phyloP scores from a whole-genome alignment of 2,797 vertebrate genomes.

The Clarias laeviceps region DNA sequence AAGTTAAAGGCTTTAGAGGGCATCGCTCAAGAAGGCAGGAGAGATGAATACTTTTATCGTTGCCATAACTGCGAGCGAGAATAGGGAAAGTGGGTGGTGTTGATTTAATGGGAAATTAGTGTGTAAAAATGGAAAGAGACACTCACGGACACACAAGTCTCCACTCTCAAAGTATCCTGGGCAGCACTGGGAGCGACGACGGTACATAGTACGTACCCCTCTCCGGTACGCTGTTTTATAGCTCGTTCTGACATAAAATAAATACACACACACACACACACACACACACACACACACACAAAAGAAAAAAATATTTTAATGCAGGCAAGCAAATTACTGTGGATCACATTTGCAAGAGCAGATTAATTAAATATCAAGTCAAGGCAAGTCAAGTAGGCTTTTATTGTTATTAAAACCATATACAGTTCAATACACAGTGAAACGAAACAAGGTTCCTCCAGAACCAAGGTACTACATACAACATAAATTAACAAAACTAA shows the following conservation, averaged over 20 bases:
- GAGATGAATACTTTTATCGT: conserved; percentile 49
- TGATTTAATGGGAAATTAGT: conserved; percentile 53
- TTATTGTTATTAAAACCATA: too few species aligned
- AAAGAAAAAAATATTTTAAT: neutral
- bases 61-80: conserved; percentile 40
- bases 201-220: conserved; percentile 94
- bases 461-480: too few species aligned
- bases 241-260: conserved; percentile 83
- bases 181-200: conserved; percentile 94
- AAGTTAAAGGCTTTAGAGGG: conserved; percentile 49
- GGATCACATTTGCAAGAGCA: neutral
- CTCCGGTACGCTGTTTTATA: conserved; percentile 96
- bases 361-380: too few species aligned
- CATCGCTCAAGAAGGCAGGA: conserved; percentile 41
- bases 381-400: too few species aligned
- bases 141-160: conserved; percentile 94
- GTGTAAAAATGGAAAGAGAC: conserved; percentile 51
- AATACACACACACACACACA: neutral
- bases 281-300: neutral
- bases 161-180: conserved; percentile 95
- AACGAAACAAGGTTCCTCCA: too few species aligned
- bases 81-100: conserved; percentile 36
- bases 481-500: too few species aligned
- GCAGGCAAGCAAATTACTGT: conserved; percentile 2
- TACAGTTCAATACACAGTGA: too few species aligned